phyloP scores from a whole-genome alignment of 1,140 invertebrate genomes.

The Caenorhabditis brenneri region DNA sequence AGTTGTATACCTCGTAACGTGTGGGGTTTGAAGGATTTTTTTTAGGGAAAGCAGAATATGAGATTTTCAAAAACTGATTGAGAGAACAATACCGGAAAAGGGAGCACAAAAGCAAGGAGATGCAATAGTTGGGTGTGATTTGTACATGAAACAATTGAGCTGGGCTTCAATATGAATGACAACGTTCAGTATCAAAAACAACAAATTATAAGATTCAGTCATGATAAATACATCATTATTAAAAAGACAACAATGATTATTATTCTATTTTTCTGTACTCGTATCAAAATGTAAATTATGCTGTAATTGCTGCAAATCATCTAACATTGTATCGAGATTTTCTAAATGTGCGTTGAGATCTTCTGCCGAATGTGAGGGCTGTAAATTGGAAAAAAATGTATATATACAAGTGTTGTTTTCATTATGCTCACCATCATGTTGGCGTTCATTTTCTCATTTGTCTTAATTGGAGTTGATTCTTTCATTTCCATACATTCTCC shows the following conservation, averaged over 20 bases:
- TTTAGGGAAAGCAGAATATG: background rate
- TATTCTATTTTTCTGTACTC: background rate
- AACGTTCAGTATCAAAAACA: no score
- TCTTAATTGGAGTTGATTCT: background rate
- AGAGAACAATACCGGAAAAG: background rate
- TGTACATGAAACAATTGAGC: slow-evolving; percentile 42
- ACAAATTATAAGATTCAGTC: no score
- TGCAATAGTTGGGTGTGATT: slow-evolving; percentile 2
- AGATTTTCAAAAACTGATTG: background rate
- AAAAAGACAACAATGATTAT: background rate
- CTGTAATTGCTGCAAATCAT: slow-evolving; percentile 57
- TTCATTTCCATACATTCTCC: slow-evolving; percentile 40
- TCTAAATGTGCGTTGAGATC: slow-evolving; percentile 57
- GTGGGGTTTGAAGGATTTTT: no score
- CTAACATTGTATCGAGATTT: slow-evolving; percentile 59
- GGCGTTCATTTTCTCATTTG: background rate
- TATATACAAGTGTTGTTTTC: background rate
- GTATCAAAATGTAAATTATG: slow-evolving; percentile 49
- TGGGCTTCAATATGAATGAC: background rate
- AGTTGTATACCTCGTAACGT: no score
- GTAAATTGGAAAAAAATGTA: background rate
- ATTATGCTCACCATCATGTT: slow-evolving; percentile 1
- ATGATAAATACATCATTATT: background rate
- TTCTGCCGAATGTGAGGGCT: slow-evolving; percentile 55
- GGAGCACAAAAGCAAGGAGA: background rate